Conservation (phyloP, 1,140 invertebrate species). For the Psix sp. region DNA sequence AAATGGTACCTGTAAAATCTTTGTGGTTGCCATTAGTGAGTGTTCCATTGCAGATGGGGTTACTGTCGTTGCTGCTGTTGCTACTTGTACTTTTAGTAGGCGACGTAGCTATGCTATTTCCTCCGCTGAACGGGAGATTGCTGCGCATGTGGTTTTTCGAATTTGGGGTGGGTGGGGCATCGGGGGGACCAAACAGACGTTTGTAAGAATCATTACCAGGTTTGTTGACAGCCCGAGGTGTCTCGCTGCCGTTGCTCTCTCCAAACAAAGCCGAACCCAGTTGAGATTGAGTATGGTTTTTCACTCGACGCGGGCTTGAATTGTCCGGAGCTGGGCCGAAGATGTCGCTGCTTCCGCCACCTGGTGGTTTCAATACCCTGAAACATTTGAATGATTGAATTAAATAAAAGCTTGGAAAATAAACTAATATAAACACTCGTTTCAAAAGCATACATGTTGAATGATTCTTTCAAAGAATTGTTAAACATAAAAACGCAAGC, state of each 20-base stretch:
- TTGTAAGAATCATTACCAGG: conserved; percentile 78
- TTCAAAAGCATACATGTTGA: not conserved
- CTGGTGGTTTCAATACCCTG: conserved; percentile 83
- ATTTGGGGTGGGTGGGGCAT: conserved; percentile 72
- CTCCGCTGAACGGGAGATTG: conserved; percentile 70
- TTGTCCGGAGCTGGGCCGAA: conserved; percentile 75
- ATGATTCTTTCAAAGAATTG: too few species aligned
- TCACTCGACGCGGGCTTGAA: conserved; percentile 69
- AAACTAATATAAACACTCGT: not conserved
- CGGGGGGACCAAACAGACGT: conserved; percentile 76
- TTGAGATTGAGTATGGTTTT: conserved; percentile 71
- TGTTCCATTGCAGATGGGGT: conserved; percentile 49
- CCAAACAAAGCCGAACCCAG: conserved; percentile 73
- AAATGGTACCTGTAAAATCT: conserved; percentile 72
- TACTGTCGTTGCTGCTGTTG: conserved; percentile 65
- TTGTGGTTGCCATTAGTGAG: conserved; percentile 70
- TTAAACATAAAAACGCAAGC: too few species aligned
- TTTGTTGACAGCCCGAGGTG: conserved; percentile 70
- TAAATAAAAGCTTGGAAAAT: too few species aligned
- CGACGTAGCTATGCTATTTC: conserved; percentile 47
- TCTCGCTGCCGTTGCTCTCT: conserved; percentile 60
- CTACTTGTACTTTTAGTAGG: conserved; percentile 68
- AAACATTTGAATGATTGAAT: too few species aligned
- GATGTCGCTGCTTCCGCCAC: conserved; percentile 81
- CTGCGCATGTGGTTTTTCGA: conserved; percentile 75